Conservation (phyloP, 2,113 vertebrate genomes). For the Prochilodus magdalenae region DNA sequence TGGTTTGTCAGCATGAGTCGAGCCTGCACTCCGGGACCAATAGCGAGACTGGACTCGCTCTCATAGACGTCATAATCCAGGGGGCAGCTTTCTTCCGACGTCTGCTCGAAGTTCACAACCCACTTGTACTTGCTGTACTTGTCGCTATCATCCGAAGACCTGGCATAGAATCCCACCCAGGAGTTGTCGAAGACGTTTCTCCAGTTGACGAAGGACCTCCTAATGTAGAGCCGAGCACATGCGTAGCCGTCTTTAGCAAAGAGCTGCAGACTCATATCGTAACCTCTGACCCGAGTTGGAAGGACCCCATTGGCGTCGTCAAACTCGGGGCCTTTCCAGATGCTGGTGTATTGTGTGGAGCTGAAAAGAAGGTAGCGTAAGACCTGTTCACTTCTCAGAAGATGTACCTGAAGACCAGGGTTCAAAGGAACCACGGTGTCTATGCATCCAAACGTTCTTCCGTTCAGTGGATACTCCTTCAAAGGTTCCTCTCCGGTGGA, state of each 20-base stretch:
- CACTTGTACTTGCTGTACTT: not conserved
- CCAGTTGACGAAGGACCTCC: conserved; percentile 36
- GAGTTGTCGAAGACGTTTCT: not conserved
- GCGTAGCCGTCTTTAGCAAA: conserved; percentile 20
- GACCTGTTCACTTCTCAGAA: not conserved
- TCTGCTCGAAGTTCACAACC: not conserved
- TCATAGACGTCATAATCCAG: conserved; percentile 31
- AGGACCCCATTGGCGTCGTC: conserved; percentile 22
- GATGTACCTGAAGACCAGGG: conserved; percentile 30
- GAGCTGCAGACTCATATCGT: conserved; percentile 30
- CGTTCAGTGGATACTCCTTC: conserved; percentile 15
- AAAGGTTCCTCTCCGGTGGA: not conserved
- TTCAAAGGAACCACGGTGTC: conserved; percentile 3
- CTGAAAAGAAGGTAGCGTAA: conserved; percentile 3
- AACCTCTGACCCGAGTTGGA: not conserved
- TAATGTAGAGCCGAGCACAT: conserved; percentile 40
- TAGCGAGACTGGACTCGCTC: not conserved
- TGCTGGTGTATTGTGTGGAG: not conserved
- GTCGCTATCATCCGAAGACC: not conserved
- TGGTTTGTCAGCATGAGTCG: conserved; percentile 19
- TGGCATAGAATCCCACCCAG: conserved; percentile 41
- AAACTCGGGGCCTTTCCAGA: conserved; percentile 43
- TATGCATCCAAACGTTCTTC: conserved; percentile 14
- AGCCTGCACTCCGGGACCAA: conserved; percentile 30
- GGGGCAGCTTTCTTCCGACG: not conserved